Percentiles rank a stretch among this genome's conserved stretches.
Evolutionary conservation across 2,888 invertebrate genomes (phyloP).

Genomic region (Lasioglossum vierecki): DNA sequence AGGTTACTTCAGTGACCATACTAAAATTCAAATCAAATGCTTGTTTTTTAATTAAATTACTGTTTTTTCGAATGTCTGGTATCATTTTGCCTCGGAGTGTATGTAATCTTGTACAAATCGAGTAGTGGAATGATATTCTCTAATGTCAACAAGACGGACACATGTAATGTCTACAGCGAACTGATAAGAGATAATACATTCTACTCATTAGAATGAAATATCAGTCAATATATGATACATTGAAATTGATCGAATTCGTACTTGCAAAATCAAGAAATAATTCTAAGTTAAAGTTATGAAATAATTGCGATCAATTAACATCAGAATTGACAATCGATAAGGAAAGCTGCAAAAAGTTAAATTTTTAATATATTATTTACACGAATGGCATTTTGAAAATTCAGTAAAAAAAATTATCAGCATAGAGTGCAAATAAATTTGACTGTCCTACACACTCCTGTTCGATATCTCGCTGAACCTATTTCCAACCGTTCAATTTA

Average conservation of each 20-base stretch:
- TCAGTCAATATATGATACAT: neutral
- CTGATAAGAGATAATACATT: neutral
- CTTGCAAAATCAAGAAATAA: neutral
- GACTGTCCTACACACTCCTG: too few relatives aligned
- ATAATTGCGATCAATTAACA: neutral
- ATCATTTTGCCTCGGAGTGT: neutral
- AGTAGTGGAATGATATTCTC: neutral
- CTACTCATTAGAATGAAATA: neutral
- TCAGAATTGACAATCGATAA: too few relatives aligned
- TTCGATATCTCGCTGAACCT: too few relatives aligned
- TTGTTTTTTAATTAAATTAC: neutral
- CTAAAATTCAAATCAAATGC: too few relatives aligned
- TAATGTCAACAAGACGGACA: neutral
- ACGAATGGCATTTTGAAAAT: too few relatives aligned
- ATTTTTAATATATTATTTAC: too few relatives aligned
- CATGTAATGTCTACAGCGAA: neutral
- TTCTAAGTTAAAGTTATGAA: neutral
- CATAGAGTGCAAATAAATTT: too few relatives aligned
- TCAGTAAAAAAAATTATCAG: too few relatives aligned
- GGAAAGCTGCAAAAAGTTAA: too few relatives aligned
- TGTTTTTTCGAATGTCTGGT: neutral
- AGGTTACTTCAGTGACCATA: neutral
- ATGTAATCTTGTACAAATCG: neutral
- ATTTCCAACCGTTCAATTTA: too few relatives aligned
- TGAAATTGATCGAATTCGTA: neutral